A percentile compares a stretch with the other conserved stretches of the same genome.
These are phyloP conservation scores for Metallyticus violacea DNA, from an alignment of 2,888 invertebrate species.

Conservation along the genomic window DNA sequence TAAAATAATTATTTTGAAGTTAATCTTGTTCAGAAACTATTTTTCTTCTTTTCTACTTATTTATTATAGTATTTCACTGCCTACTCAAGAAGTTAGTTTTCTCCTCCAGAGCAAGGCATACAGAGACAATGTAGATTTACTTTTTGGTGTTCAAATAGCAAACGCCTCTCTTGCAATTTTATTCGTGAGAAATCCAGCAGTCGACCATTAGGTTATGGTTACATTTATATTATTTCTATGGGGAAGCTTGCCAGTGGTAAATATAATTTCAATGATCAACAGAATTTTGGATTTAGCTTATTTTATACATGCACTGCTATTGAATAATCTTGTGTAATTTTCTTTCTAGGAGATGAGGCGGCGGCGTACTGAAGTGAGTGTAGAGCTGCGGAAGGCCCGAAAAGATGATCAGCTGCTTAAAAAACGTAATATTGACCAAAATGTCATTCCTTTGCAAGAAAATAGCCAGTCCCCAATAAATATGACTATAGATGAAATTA, in stretches of 20 bases:
- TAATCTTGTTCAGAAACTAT: too few relatives aligned
- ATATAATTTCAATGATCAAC: background rate
- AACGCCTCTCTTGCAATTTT: background rate
- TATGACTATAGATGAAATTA: conserved; percentile 69
- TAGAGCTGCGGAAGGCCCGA: conserved; percentile 88
- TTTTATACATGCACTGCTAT: background rate
- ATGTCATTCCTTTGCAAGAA: conserved; percentile 53
- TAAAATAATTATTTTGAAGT: too few relatives aligned
- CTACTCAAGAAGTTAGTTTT: too few relatives aligned
- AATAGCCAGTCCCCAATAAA: conserved; percentile 47
- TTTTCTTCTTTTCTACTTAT: too few relatives aligned
- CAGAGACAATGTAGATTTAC: too few relatives aligned
- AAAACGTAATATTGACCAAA: conserved; percentile 73
- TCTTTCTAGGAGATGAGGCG: conserved; percentile 75
- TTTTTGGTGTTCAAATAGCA: too few relatives aligned
- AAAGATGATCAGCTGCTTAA: conserved; percentile 94
- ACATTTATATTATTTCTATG: background rate
- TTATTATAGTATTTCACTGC: too few relatives aligned
- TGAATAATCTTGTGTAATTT: conserved; percentile 9
- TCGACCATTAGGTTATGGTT: background rate
- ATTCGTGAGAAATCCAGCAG: background rate
- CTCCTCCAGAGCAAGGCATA: too few relatives aligned
- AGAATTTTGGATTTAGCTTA: background rate
- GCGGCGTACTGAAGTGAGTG: conserved; percentile 82
- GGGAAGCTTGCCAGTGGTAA: background rate